Conservation (phyloP, 2,113 vertebrate genomes). For the Spilogale gracilis region DNA sequence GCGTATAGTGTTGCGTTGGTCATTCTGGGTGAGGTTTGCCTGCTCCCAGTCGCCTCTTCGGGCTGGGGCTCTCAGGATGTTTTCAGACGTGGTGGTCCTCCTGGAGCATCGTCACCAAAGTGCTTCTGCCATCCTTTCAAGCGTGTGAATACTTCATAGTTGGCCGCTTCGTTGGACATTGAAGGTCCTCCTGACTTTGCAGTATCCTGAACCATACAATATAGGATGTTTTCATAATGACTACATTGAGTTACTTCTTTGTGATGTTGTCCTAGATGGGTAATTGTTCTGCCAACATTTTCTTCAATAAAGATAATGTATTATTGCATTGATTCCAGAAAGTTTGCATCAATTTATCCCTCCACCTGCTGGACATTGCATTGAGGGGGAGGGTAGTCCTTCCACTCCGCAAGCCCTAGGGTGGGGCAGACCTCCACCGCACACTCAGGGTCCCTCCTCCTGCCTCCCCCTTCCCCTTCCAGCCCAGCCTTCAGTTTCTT, state of each 20-base stretch:
- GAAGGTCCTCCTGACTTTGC: background rate
- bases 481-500: background rate
- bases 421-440: fast-evolving
- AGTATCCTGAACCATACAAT: fast-evolving
- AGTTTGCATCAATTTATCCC: background rate
- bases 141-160: fast-evolving
- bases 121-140: no score
- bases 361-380: fast-evolving
- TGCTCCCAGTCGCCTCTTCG: fast-evolving
- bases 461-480: background rate
- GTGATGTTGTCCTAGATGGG: background rate
- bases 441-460: background rate
- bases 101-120: fast-evolving
- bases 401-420: background rate
- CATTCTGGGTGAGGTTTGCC: no score
- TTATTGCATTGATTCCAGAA: background rate
- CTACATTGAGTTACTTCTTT: background rate
- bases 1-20: fast-evolving
- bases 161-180: background rate
- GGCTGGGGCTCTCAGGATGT: fast-evolving
- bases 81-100: fast-evolving
- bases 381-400: background rate
- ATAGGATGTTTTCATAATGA: background rate
- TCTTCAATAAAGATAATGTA: background rate
- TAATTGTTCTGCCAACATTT: background rate